Base-by-base conservation (phyloP, 1,140 invertebrate species). In the Gonioctena quinquepunctata region DNA sequence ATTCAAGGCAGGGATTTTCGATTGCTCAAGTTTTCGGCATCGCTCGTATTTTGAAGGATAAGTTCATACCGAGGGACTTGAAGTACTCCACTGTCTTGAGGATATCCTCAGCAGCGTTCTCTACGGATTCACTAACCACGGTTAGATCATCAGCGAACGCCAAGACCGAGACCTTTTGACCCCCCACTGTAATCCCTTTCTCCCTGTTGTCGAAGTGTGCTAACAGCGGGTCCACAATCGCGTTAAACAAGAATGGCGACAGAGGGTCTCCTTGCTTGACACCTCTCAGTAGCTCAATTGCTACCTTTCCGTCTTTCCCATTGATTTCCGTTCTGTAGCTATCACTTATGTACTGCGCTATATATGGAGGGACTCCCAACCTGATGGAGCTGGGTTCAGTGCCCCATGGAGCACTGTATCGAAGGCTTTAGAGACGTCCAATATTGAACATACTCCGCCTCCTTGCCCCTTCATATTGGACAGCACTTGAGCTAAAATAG, bases 191-290 rank as follows among this genome's bases (percentile, higher is more conserved):
- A 5, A 13, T 21, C 4, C 19, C 8, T 19, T 19, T 19, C 13
- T 4, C 13, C 49, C 18, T 4, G n/a, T 19, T 50, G 13, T 50
- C 49, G 13, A 57, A 19, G 11, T 5, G 3, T 22, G 18, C 7
- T n/a, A 57, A n/a, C 19, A 57, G 54, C 18, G 54, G 54, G 8
- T 57, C 54, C 11, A 57, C 22, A 4, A 19, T 19, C 19, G 54
- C 54, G 70, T 86, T 87, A 66, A 87, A 88, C 2, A 87, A 73
- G 2, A 86, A 19, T 0, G 85, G 84, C 0, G 79, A 83, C 3
- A 88, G 75, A 0, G 86, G 84, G 61, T 88, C 86, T 0, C 87
- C 86, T 66, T 88, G 87, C 48, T 84, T 82, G 1, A 87, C 86
- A 0, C 86, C 86, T 22, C 78, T 68, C 19, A 71, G 57, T 19